Conservation (phyloP, 2,113 vertebrate genomes). For the Scartelaos histophorus region DNA sequence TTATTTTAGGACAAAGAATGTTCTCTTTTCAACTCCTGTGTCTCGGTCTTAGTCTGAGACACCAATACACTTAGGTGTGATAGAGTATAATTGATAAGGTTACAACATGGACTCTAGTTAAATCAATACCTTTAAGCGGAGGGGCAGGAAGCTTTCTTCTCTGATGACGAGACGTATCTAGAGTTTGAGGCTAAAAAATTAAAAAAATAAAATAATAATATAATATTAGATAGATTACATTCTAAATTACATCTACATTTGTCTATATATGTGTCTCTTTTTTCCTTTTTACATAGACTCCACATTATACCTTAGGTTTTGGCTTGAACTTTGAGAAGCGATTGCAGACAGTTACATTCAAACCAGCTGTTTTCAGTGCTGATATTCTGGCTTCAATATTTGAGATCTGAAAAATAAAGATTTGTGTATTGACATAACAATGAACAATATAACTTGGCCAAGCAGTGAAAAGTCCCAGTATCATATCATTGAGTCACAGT, state of each 20-base stretch:
- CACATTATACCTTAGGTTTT: constrained; percentile 66
- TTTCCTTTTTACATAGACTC: neutral
- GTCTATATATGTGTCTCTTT: neutral
- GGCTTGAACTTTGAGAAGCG: constrained; percentile 80
- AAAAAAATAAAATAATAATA: neutral
- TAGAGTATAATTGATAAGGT: neutral
- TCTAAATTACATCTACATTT: neutral
- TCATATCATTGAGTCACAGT: neutral
- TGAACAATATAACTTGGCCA: neutral
- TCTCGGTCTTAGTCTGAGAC: neutral
- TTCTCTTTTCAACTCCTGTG: neutral
- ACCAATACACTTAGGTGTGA: constrained; percentile 2
- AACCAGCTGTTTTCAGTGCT: constrained; percentile 90
- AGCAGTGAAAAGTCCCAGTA: neutral
- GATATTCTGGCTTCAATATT: constrained; percentile 97
- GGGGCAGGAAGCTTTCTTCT: constrained; percentile 94
- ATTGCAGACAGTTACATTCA: constrained; percentile 89
- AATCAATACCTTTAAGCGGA: constrained; percentile 82
- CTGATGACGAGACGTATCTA: constrained; percentile 93
- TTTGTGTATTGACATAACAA: neutral
- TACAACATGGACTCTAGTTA: neutral
- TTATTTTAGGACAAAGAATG: constrained; percentile 56
- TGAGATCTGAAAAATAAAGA: constrained; percentile 81
- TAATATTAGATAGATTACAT: neutral
- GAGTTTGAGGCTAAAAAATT: constrained; percentile 88